A percentile compares a stretch with the other conserved stretches of the same genome.
phyloP scores from a whole-genome alignment of 2,888 invertebrate species.

The Dicroscelio sp. region DNA sequence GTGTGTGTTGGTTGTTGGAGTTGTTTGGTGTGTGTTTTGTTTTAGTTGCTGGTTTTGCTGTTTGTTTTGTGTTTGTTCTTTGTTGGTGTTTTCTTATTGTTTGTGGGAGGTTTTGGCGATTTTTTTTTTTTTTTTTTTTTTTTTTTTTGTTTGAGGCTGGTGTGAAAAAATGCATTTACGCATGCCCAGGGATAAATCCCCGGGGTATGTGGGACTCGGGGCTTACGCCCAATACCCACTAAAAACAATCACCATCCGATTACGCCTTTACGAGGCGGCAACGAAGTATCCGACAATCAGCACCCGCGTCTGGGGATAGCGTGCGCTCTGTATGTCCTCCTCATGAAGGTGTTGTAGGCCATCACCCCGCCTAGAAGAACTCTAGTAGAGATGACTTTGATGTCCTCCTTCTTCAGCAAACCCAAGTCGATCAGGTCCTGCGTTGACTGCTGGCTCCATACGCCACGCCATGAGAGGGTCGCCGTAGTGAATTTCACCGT shows the following conservation, averaged over 20 bases:
- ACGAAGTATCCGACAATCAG: neutral
- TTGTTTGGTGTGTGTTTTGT: no score
- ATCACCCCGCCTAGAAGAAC: constrained; percentile 46
- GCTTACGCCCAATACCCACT: neutral
- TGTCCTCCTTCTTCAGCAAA: neutral
- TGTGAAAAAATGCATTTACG: neutral
- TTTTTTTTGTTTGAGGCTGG: neutral
- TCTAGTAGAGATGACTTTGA: constrained; percentile 56
- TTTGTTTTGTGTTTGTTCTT: no score
- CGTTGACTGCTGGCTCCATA: constrained; percentile 67
- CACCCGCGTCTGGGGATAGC: no score
- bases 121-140: no score
- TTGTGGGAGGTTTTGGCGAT: no score
- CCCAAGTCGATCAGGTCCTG: neutral
- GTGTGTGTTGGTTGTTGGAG: no score
- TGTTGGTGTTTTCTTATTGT: no score
- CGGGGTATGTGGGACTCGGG: neutral
- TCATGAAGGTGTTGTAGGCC: constrained; percentile 3
- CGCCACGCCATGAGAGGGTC: constrained; percentile 75
- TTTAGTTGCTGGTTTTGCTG: no score
- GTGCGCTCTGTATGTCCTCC: neutral
- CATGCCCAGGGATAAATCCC: neutral
- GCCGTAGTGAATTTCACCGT: constrained; percentile 57
- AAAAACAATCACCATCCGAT: neutral
- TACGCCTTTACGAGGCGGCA: constrained; percentile 3